These are phyloP conservation scores for Coregonus ussuriensis DNA, from an alignment of 2,797 vertebrate species.

Conservation along the genomic window DNA sequence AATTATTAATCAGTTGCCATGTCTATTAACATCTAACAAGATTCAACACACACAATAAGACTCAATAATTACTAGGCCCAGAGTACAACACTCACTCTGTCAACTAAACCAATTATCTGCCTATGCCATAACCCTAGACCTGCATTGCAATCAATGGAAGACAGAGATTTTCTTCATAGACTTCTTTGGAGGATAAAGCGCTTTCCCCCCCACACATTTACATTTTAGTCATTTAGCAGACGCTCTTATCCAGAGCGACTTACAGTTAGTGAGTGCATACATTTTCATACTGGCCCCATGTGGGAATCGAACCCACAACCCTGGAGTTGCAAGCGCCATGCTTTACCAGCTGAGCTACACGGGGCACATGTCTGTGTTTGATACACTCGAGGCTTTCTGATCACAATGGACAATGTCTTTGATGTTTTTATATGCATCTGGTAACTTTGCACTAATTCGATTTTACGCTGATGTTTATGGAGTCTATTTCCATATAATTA, in stretches of 20 bases:
- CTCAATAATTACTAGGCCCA: not conserved
- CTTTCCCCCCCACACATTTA: not conserved
- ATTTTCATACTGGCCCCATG: no score
- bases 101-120: slow-evolving; percentile 26
- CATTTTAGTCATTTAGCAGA: no score
- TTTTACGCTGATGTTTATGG: slow-evolving; percentile 47
- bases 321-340: no score
- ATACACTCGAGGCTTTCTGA: slow-evolving; percentile 27
- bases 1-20: slow-evolving; percentile 51
- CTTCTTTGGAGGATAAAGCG: slow-evolving; percentile 12
- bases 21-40: slow-evolving; percentile 14
- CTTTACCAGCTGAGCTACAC: no score
- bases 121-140: slow-evolving; percentile 25
- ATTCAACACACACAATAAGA: not conserved
- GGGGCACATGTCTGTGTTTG: not conserved
- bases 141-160: slow-evolving; percentile 18
- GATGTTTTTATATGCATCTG: slow-evolving; percentile 28
- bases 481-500: slow-evolving; percentile 8
- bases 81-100: not conserved
- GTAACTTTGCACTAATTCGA: slow-evolving; percentile 38
- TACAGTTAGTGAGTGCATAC: no score
- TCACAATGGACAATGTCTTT: slow-evolving; percentile 31
- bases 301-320: no score
- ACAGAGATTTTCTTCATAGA: slow-evolving; percentile 4
- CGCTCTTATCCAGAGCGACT: no score